Percentiles rank a stretch among this genome's conserved stretches.
Evolutionary conservation across 1,140 invertebrate species (phyloP).

Genomic region (Drosophila sp.): DNA sequence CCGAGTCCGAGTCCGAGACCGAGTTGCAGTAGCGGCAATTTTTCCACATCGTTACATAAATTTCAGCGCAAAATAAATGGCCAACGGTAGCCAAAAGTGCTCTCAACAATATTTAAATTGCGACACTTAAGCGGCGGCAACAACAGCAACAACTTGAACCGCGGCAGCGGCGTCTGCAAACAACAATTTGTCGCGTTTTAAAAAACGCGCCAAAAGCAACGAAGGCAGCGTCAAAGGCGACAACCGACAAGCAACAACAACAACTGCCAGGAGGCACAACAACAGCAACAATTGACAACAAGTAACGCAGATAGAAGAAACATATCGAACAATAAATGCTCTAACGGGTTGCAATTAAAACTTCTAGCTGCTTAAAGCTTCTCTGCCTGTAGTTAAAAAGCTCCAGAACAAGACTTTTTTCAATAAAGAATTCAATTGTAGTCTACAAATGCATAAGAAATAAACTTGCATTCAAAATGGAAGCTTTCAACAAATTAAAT

Average conservation of each 20-base stretch:
- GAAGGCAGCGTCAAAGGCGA: constrained; percentile 59
- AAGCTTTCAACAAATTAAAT: no score
- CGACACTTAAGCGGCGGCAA: constrained; percentile 71
- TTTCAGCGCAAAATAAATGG: constrained; percentile 79
- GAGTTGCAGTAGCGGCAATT: constrained; percentile 70
- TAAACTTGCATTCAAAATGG: no score
- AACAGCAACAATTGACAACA: constrained; percentile 1
- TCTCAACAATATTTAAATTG: constrained; percentile 83
- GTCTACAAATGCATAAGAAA: no score
- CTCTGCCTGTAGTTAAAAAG: no score
- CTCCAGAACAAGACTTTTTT: no score
- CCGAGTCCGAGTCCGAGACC: neutral
- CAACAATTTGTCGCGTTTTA: constrained; percentile 81
- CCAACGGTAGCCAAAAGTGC: constrained; percentile 79
- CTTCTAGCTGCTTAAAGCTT: neutral
- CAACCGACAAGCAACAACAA: constrained; percentile 42
- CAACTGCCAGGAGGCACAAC: constrained; percentile 3
- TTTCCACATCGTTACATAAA: constrained; percentile 83
- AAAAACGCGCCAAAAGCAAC: constrained; percentile 78
- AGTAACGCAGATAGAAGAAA: constrained; percentile 19
- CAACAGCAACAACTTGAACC: constrained; percentile 25
- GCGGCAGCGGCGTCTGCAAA: constrained; percentile 73
- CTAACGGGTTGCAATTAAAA: neutral
- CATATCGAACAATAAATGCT: constrained; percentile 11
- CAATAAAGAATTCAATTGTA: no score